Evolutionary conservation across 2,888 invertebrate genomes (phyloP).

Genomic region (Andrena flavipes): DNA sequence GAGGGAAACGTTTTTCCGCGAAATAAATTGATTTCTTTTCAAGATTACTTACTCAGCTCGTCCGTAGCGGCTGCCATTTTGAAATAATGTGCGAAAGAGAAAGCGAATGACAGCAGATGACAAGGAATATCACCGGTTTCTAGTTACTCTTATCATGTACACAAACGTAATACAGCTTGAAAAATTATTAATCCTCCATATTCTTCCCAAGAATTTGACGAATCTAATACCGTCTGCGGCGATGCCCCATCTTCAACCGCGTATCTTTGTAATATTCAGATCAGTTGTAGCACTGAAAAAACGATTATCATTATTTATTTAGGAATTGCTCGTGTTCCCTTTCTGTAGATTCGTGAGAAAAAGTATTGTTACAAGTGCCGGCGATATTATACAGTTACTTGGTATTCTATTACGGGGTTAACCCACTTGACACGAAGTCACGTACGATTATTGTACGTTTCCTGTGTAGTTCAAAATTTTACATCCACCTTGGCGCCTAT

Average conservation of each 20-base stretch:
- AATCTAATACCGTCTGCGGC: not conserved
- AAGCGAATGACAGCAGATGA: constrained; percentile 51
- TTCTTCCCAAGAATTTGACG: not conserved
- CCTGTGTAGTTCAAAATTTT: not conserved
- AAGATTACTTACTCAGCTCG: constrained; percentile 81
- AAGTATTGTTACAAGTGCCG: not conserved
- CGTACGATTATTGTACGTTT: not conserved
- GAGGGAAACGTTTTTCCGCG: not conserved
- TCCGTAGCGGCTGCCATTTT: constrained; percentile 83
- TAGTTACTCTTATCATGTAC: not conserved
- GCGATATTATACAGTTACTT: not conserved
- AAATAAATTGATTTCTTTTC: constrained; percentile 54
- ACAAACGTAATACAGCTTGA: not conserved
- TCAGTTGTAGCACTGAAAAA: not conserved
- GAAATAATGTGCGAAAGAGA: constrained; percentile 72
- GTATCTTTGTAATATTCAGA: not conserved
- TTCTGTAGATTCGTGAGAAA: not conserved
- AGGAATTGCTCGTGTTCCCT: not conserved
- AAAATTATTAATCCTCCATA: not conserved
- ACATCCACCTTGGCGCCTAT: too few relatives aligned
- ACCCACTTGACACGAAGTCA: constrained; percentile 2
- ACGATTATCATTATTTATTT: constrained; percentile 9
- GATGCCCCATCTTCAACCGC: not conserved
- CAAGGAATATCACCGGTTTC: constrained; percentile 37
- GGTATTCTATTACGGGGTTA: not conserved